Base-by-base conservation (phyloP, 1,140 invertebrate genomes). In the Lepidostoma basale region DNA sequence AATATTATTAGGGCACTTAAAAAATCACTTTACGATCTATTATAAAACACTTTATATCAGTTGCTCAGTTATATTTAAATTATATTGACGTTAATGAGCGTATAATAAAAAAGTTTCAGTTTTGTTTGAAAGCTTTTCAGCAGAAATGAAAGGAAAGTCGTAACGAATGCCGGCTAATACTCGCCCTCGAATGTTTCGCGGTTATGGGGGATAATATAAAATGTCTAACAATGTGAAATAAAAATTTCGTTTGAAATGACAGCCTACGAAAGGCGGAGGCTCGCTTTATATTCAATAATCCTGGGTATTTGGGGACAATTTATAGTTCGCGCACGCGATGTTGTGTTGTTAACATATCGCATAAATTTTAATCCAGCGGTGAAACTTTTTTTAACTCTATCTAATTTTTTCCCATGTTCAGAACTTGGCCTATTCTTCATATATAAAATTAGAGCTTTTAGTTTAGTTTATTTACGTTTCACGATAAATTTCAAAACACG, bases 251-350 rank as follows among this genome's bases (percentile, higher is more conserved):
- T 33, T 14, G 14, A 20, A 56, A 56, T 16, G 33, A 14, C 52
- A 33, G 52, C 23, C 52, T 47, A 16, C 18, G 40, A 47, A 45
- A 47, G 26, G n/a, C 10, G 45, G 20, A 64, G 22, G 26, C 30
- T 39, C 45, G 45, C 20, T 62, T 62, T 62, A 40, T 58, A 40
- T 56, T 66, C 63, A 56, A 66, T 66, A 66, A 66, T 66, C 42
- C 63, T 66, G 36, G 14, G 63, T 44, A 20, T 42, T 56, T 58
- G 26, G 12, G 22, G 22, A 66, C 47, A 58, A 64, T 64, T 33
- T 52, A 36, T 47, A 44, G 20, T 56, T 66, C 39, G 30, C 49
- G 14, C 63, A 58, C 63, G 63, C 63, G 52, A 66, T 56, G 52
- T 25, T 54, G 30, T 40, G 26, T 60, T 42, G 36, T 60, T 60